Conservation (phyloP, 2,797 vertebrate species). For the Darevskia mixta region DNA sequence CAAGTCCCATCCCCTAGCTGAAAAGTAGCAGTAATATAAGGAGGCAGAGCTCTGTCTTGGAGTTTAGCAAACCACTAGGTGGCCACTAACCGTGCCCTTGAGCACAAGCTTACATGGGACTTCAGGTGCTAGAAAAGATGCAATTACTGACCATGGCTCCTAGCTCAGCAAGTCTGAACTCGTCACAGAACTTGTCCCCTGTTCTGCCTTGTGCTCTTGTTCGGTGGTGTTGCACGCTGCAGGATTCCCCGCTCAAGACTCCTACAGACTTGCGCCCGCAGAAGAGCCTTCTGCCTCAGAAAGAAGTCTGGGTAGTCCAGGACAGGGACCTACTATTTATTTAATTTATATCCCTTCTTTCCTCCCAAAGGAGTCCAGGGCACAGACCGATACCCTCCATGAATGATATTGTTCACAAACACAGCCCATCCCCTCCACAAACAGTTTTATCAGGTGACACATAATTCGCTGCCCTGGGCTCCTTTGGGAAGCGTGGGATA, state of each 20-base stretch:
- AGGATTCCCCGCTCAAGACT: not conserved
- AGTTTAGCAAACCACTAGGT: not conserved
- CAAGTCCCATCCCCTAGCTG: no score
- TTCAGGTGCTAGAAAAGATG: not conserved
- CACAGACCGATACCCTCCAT: not conserved
- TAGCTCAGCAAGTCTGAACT: not conserved
- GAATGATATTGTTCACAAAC: not conserved
- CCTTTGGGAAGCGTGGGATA: no score
- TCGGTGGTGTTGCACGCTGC: not conserved
- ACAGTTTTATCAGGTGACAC: not conserved
- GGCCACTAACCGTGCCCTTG: no score
- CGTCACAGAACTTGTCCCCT: not conserved
- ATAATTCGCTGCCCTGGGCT: no score
- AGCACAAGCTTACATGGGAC: not conserved
- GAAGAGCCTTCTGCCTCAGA: not conserved
- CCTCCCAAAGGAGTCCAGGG: no score
- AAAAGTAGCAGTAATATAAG: not conserved
- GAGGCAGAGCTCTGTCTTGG: not conserved
- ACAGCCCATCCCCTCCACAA: not conserved
- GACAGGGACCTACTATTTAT: not conserved
- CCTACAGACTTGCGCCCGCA: not conserved
- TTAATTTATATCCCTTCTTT: not conserved
- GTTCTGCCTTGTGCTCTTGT: not conserved
- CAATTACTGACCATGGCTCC: not conserved
- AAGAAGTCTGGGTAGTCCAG: not conserved